Evolutionary conservation across 2,888 invertebrate species (phyloP), one percentile per base, ranked within the genome.

Genomic region (Drosophila kambysellisi): DNA sequence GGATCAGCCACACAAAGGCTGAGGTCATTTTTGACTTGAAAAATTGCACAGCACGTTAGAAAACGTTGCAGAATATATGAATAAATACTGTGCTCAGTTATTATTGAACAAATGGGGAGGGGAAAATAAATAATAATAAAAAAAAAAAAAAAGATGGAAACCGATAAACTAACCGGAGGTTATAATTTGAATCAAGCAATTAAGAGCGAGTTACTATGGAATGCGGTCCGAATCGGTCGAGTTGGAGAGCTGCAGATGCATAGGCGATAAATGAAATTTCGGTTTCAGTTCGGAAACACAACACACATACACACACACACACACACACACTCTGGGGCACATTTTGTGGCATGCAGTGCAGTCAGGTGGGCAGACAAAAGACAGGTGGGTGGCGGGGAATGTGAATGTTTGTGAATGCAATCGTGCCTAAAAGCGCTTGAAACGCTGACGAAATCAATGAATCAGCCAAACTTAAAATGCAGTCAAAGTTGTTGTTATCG

Each of bases 141-240:
- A 17, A 29, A 81, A 64, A 43, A 71, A 78, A 71, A 61, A 25
- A 9, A 58, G 59, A 48, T 52, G 39, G 35, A 57, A 39, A 30
- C 15, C 58, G 51, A 43, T 54, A 64, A 64, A 61, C 46, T 63
- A 67, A 64, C 63, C 69, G 65, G 53, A 78, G 84, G 76, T 82
- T 89, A 82, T 78, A 82, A 88, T 75, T 78, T 74, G 73, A 75
- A 76, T 68, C 76, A 53, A 74, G 82, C 79, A 89, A 85, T 85
- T 85, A 85, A 88, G 61, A 61, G 62, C 56, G 46, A 57, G 29
- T 58, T 57, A 63, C 57, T 60, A 54, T 65, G 81, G 83, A 81
- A 81, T 80, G 80, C 56, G 71, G 79, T 75, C 65, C 60, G 50
- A 61, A 37, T 59, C 37, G 43, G 30, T 52, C 33, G 54, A 41